A percentile compares a stretch with the other conserved stretches of the same genome.
Conservation (phyloP, 2,888 invertebrate species). For the Blera fallax region DNA sequence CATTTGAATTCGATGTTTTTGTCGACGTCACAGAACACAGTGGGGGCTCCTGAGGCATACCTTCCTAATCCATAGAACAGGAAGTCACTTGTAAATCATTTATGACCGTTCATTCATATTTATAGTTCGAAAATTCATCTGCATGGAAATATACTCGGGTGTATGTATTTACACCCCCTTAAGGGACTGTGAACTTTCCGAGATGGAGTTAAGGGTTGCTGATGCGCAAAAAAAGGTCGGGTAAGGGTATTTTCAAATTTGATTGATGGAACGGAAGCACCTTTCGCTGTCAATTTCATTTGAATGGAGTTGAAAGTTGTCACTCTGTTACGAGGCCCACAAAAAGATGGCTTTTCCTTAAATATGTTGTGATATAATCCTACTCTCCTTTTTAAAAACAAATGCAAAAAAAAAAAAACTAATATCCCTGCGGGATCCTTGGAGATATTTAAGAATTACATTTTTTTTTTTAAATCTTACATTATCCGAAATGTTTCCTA, state of each 20-base stretch:
- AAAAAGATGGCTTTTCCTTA: background rate
- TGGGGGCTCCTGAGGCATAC: background rate
- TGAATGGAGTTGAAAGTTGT: background rate
- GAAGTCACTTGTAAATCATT: background rate
- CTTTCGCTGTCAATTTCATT: conserved; percentile 12
- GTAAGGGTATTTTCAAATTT: background rate
- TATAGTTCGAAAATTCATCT: background rate
- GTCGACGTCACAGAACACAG: background rate
- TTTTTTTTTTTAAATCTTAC: no score
- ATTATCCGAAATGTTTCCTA: background rate
- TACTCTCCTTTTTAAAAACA: no score
- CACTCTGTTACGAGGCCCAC: background rate
- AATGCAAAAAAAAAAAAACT: background rate
- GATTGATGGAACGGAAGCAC: conserved; percentile 5
- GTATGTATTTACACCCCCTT: background rate
- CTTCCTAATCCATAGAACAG: background rate
- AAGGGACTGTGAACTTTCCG: background rate
- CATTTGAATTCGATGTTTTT: no score
- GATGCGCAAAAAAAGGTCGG: background rate
- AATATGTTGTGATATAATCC: background rate
- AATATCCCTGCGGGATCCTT: background rate
- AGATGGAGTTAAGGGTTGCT: background rate
- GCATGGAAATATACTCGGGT: background rate
- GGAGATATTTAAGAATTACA: background rate
- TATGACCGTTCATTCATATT: background rate